phyloP scores from a whole-genome alignment of 2,113 vertebrate genomes.

The Xiphophorus maculatus region DNA sequence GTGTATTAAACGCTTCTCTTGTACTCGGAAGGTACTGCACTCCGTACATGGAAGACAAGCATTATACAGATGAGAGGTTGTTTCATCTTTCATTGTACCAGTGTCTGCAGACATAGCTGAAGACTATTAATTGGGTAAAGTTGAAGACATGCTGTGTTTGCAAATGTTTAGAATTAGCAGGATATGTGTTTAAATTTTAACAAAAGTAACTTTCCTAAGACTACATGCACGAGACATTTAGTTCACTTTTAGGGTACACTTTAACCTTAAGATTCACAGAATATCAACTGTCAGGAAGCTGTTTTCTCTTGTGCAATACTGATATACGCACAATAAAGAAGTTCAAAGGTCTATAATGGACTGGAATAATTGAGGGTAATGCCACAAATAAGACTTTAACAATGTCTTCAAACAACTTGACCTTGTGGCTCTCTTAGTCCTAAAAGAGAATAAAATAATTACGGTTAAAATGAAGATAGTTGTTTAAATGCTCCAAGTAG shows the following conservation, averaged over 20 bases:
- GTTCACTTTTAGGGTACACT: slow-evolving; percentile 29
- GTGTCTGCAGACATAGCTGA: slow-evolving; percentile 5
- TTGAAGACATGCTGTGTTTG: slow-evolving; percentile 10
- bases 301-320: slow-evolving; percentile 48
- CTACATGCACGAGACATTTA: slow-evolving; percentile 34
- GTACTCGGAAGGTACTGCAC: slow-evolving; percentile 26
- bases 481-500: slow-evolving; percentile 27
- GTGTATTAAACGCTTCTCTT: slow-evolving; percentile 39
- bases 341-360: slow-evolving; percentile 61
- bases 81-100: slow-evolving; percentile 30
- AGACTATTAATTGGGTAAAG: slow-evolving; percentile 46
- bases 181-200: slow-evolving; percentile 12
- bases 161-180: slow-evolving; percentile 5
- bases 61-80: slow-evolving; percentile 12
- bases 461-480: slow-evolving; percentile 32
- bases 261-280: slow-evolving; percentile 41
- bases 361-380: slow-evolving; percentile 61
- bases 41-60: slow-evolving; percentile 34
- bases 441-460: slow-evolving; percentile 52
- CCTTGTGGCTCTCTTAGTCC: slow-evolving; percentile 44
- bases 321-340: slow-evolving; percentile 24
- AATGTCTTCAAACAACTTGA: slow-evolving; percentile 52
- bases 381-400: slow-evolving; percentile 41
- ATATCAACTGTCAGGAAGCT: slow-evolving; percentile 23
- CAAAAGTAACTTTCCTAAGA: slow-evolving; percentile 18